A percentile compares a stretch with the other conserved stretches of the same genome.
phyloP scores from a whole-genome alignment of 1,140 invertebrate genomes.

The Hypothenemus hampei region DNA sequence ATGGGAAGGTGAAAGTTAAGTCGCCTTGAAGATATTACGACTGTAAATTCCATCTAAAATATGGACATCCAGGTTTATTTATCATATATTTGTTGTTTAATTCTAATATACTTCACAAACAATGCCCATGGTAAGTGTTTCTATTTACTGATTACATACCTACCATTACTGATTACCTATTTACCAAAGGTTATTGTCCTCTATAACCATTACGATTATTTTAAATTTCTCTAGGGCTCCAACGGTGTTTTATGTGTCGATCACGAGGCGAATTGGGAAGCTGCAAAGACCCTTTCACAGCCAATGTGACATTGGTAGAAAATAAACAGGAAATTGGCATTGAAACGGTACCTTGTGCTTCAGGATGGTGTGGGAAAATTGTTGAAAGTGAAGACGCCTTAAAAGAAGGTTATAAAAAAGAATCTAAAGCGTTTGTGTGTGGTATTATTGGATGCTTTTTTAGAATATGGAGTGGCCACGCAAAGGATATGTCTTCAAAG shows the following conservation, averaged over 20 bases:
- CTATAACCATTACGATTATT: background rate
- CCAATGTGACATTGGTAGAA: slow-evolving; percentile 68
- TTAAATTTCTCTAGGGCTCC: slow-evolving; percentile 47
- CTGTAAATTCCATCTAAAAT: slow-evolving; percentile 1
- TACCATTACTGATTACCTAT: no score
- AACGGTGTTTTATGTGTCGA: slow-evolving; percentile 73
- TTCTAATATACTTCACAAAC: slow-evolving; percentile 1
- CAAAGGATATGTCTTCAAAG: slow-evolving; percentile 81
- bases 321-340: slow-evolving; percentile 60
- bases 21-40: slow-evolving; percentile 13
- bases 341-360: slow-evolving; percentile 75
- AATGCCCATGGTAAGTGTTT: slow-evolving; percentile 6
- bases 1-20: slow-evolving; percentile 21
- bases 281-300: slow-evolving; percentile 81
- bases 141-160: background rate
- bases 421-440: background rate
- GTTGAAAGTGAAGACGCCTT: slow-evolving; percentile 71
- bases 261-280: slow-evolving; percentile 81
- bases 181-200: slow-evolving; percentile 7
- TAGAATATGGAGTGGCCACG: slow-evolving; percentile 83
- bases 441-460: slow-evolving; percentile 34
- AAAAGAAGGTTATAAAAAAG: slow-evolving; percentile 56
- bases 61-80: slow-evolving; percentile 9
- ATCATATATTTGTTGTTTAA: background rate
- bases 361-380: slow-evolving; percentile 90